phyloP scores from a whole-genome alignment of 2,797 vertebrate species.

The Hafferia zeledoni region DNA sequence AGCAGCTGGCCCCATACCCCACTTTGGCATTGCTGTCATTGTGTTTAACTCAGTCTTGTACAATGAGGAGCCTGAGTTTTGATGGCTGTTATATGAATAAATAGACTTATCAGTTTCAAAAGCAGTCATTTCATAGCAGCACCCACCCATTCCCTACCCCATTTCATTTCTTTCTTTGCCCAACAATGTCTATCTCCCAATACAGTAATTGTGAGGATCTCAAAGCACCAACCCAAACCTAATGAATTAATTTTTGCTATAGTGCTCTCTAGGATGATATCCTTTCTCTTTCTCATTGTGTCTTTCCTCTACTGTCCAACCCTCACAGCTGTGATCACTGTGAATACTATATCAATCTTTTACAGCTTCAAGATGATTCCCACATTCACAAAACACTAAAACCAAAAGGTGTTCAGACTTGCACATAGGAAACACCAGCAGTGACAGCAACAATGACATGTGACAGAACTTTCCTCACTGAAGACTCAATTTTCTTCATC shows the following conservation, averaged over 20 bases:
- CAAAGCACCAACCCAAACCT: background rate
- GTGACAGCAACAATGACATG: background rate
- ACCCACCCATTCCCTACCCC: background rate
- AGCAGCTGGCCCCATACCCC: background rate
- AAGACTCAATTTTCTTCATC: background rate
- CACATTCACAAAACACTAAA: background rate
- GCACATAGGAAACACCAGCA: background rate
- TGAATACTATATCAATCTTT: fast-evolving
- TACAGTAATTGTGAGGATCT: background rate
- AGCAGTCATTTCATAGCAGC: background rate
- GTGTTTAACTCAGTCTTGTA: background rate
- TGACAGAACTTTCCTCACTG: background rate
- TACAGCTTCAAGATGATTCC: background rate
- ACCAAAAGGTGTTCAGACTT: background rate
- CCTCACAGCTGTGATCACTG: background rate
- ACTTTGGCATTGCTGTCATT: background rate
- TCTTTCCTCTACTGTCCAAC: background rate
- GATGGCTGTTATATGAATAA: background rate
- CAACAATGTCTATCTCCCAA: background rate
- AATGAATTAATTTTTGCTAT: background rate
- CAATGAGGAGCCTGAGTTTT: background rate
- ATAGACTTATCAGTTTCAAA: background rate
- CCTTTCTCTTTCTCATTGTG: background rate
- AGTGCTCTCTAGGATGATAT: background rate
- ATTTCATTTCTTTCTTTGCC: background rate